phyloP scores from a whole-genome alignment of 2,888 invertebrate genomes.

The Endotricha flammealis region DNA sequence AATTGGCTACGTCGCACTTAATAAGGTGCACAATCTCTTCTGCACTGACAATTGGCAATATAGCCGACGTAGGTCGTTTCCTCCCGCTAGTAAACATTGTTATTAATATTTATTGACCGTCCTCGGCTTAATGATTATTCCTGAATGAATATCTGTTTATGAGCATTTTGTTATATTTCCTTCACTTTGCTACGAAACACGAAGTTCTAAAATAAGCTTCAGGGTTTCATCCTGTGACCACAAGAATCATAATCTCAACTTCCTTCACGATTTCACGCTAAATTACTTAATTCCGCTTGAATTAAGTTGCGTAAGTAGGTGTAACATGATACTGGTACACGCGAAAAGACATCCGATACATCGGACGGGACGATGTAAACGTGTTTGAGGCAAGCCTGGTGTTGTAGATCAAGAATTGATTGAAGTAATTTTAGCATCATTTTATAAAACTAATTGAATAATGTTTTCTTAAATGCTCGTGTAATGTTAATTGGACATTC shows the following conservation, averaged over 20 bases:
- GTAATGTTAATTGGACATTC: too few species aligned
- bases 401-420: conserved; percentile 30
- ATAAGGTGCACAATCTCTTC: conserved; percentile 40
- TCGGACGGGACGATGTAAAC: conserved; percentile 34
- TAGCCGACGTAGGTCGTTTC: too few species aligned
- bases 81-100: too few species aligned
- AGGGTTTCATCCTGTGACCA: conserved; percentile 13
- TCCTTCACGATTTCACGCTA: conserved; percentile 39
- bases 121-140: too few species aligned
- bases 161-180: too few species aligned
- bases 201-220: too few species aligned
- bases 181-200: too few species aligned
- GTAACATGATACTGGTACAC: conserved; percentile 57
- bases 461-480: too few species aligned
- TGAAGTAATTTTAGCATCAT: conserved; percentile 16
- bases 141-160: too few species aligned
- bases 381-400: conserved; percentile 36
- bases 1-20: conserved; percentile 56
- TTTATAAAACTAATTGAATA: too few species aligned
- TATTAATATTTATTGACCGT: too few species aligned
- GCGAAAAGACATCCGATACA: conserved; percentile 59
- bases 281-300: conserved; percentile 55
- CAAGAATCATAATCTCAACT: conserved; percentile 27
- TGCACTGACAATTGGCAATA: conserved; percentile 37
- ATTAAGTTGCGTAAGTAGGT: conserved; percentile 37